Percentiles rank a stretch among this genome's conserved stretches.
phyloP scores from a whole-genome alignment of 2,888 invertebrate genomes.

The Saturnia japonica region DNA sequence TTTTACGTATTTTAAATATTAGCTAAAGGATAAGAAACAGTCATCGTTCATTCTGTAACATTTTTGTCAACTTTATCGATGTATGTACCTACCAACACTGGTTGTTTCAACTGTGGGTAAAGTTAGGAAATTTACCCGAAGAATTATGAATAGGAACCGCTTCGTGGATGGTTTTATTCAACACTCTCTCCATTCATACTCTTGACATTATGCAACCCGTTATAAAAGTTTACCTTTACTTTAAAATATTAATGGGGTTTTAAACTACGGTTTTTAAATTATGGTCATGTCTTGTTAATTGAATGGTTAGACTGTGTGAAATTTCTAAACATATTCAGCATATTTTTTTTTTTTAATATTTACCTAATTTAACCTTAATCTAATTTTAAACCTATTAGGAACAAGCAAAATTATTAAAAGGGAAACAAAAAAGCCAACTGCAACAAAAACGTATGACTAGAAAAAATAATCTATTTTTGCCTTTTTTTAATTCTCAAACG shows the following conservation, averaged over 20 bases:
- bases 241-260: background rate
- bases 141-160: constrained; percentile 20
- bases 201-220: constrained; percentile 1
- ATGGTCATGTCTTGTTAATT: background rate
- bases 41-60: no score
- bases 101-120: constrained; percentile 3
- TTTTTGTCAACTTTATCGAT: background rate
- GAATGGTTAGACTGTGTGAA: background rate
- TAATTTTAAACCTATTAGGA: no score
- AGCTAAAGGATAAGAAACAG: no score
- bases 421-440: no score
- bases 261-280: background rate
- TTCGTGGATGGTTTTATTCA: constrained; percentile 17
- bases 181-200: background rate
- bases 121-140: constrained; percentile 20
- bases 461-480: no score
- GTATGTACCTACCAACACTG: background rate
- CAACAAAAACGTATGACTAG: no score
- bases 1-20: no score
- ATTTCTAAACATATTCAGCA: background rate
- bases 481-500: no score
- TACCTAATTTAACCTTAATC: no score
- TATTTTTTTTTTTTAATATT: background rate
- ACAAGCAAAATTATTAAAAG: no score
- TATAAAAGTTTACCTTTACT: background rate